A percentile compares a stretch with the other conserved stretches of the same genome.
phyloP scores from a whole-genome alignment of 1,140 invertebrate genomes.

The Steinernema feltiae region DNA sequence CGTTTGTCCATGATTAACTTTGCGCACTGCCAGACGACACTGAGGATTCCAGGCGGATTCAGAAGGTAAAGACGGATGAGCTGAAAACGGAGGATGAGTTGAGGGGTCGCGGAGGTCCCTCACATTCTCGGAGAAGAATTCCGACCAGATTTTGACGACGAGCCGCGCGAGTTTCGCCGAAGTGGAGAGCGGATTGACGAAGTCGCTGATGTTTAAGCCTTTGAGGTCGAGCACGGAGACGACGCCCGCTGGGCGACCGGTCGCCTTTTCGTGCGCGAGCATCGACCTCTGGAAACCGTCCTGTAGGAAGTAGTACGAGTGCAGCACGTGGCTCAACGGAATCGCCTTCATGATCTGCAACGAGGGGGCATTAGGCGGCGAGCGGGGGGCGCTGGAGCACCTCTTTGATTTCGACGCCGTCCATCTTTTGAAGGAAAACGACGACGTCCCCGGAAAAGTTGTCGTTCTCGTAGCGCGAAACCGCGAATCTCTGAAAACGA shows the following conservation, averaged over 20 bases:
- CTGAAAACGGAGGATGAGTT: slow-evolving; percentile 20
- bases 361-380: neutral
- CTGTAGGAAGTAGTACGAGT: slow-evolving; percentile 35
- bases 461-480: slow-evolving; percentile 27
- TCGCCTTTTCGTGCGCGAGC: slow-evolving; percentile 25
- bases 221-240: slow-evolving; percentile 35
- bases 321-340: slow-evolving; percentile 30
- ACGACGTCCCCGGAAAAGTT: slow-evolving; percentile 27
- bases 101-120: neutral
- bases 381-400: neutral
- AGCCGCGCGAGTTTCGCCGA: slow-evolving; percentile 31
- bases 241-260: slow-evolving; percentile 26
- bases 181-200: slow-evolving; percentile 37
- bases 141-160: slow-evolving; percentile 33
- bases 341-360: slow-evolving; percentile 37
- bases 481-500: slow-evolving; percentile 27
- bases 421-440: slow-evolving; percentile 35
- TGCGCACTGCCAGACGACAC: slow-evolving; percentile 36
- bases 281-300: slow-evolving; percentile 30
- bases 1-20: slow-evolving; percentile 31
- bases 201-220: slow-evolving; percentile 36
- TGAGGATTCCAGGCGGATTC: slow-evolving; percentile 38
- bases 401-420: slow-evolving; percentile 37
- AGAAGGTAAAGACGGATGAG: slow-evolving; percentile 27
- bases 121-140: slow-evolving; percentile 38